phyloP scores from a whole-genome alignment of 2,797 vertebrate genomes.

The Cynodonichthys magdalenae region DNA sequence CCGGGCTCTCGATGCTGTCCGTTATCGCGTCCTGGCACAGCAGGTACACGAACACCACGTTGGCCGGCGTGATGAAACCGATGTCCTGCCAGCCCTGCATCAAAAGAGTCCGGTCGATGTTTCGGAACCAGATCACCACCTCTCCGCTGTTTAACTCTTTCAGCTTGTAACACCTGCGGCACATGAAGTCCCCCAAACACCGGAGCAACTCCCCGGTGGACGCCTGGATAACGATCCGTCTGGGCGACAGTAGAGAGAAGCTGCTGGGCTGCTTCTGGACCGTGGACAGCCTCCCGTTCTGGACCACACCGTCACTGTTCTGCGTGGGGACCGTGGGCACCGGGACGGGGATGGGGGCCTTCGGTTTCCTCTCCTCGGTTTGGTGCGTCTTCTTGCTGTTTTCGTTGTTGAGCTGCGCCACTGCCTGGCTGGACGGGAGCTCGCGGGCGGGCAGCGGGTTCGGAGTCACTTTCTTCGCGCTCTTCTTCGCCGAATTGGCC shows the following conservation, averaged over 20 bases:
- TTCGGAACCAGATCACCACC: conserved; percentile 94
- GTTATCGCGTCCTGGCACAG: conserved; percentile 89
- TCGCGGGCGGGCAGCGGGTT: conserved; percentile 57
- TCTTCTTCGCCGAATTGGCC: conserved; percentile 88
- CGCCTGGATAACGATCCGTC: conserved; percentile 92
- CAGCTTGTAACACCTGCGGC: conserved; percentile 91
- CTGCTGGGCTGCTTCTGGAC: conserved; percentile 78
- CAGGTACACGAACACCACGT: conserved; percentile 96
- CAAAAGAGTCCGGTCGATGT: conserved; percentile 94
- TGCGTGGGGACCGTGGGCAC: conserved; percentile 77
- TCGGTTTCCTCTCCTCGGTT: conserved; percentile 84
- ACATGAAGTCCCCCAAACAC: conserved; percentile 93
- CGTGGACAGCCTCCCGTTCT: conserved; percentile 55
- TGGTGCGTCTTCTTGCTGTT: conserved; percentile 80
- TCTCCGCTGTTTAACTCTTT: conserved; percentile 90
- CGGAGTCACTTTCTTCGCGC: conserved; percentile 79
- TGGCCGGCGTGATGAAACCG: conserved; percentile 96
- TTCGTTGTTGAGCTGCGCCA: conserved; percentile 81
- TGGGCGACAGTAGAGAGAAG: conserved; percentile 81
- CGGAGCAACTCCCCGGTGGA: conserved; percentile 96
- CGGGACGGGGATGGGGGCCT: conserved; percentile 80
- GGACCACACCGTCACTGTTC: conserved; percentile 29
- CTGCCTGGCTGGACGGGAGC: conserved; percentile 53
- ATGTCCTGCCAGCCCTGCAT: conserved; percentile 98
- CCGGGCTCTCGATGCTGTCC: conserved; percentile 84